Evolutionary conservation across 2,797 vertebrate genomes (phyloP).

Genomic region (Aselliscus stoliczkanus): DNA sequence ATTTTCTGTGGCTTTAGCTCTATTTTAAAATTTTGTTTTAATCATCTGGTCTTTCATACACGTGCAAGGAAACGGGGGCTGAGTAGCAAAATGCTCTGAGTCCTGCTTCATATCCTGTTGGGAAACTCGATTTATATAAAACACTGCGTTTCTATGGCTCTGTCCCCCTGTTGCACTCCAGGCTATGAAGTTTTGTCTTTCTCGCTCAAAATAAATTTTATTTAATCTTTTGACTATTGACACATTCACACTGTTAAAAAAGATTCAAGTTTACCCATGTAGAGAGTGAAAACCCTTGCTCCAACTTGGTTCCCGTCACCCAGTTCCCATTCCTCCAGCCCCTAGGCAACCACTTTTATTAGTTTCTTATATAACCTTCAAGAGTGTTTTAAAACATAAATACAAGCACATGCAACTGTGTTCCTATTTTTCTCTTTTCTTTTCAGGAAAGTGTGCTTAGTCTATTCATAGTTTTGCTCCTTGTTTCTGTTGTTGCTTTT

Average conservation of each 20-base stretch:
- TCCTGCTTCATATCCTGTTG: neutral
- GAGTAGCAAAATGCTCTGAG: neutral
- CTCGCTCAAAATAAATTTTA: neutral
- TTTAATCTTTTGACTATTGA: neutral
- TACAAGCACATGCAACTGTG: neutral
- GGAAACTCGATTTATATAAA: neutral
- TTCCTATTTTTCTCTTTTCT: neutral
- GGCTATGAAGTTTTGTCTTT: neutral
- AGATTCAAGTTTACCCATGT: neutral
- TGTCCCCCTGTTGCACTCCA: neutral
- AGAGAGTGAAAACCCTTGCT: neutral
- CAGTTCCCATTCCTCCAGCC: neutral
- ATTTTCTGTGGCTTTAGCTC: neutral
- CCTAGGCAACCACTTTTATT: neutral
- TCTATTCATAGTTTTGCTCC: neutral
- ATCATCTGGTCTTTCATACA: neutral
- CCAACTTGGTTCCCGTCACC: neutral
- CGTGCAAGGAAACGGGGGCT: neutral
- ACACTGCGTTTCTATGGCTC: rapidly evolving
- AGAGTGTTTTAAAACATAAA: neutral
- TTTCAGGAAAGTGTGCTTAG: neutral
- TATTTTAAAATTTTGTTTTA: neutral
- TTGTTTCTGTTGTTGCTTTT: neutral
- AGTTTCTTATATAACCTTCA: neutral
- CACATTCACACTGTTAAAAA: neutral